Conservation (phyloP, 2,113 vertebrate species). For the Stercorarius parasiticus region DNA sequence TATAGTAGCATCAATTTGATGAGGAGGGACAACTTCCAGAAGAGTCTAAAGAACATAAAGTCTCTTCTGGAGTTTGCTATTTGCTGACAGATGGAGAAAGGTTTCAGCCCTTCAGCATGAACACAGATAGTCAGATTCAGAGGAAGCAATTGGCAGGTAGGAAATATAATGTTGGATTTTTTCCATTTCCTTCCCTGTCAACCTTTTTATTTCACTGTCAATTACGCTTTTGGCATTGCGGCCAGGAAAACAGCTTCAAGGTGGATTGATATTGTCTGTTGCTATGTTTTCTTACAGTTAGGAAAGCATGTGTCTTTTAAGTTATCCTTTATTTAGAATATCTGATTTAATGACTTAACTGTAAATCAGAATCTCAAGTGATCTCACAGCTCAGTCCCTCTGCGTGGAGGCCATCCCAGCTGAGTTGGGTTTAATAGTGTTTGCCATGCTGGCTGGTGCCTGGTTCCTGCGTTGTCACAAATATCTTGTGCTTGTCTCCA, state of each 20-base stretch:
- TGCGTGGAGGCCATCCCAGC: background rate
- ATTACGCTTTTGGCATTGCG: background rate
- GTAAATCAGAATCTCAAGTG: background rate
- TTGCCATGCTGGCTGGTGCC: background rate
- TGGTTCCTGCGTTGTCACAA: background rate
- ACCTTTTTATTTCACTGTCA: slow-evolving; percentile 20
- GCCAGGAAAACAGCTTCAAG: background rate
- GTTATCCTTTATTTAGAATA: background rate
- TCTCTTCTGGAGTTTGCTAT: slow-evolving; percentile 19
- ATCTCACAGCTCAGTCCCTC: background rate
- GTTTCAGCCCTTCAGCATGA: slow-evolving; percentile 5
- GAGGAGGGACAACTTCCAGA: background rate
- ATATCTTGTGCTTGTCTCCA: background rate
- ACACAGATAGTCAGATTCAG: slow-evolving; percentile 12
- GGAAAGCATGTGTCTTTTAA: background rate
- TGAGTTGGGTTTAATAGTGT: background rate
- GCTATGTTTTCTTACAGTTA: background rate
- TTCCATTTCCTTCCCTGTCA: slow-evolving; percentile 6
- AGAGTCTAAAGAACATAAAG: background rate
- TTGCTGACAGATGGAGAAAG: background rate
- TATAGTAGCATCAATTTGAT: background rate
- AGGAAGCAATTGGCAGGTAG: slow-evolving; percentile 52
- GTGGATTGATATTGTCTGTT: background rate
- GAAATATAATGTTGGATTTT: background rate
- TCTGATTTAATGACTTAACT: background rate